Conservation (phyloP, 2,888 invertebrate species). For the Reticulitermes lucifugus region DNA sequence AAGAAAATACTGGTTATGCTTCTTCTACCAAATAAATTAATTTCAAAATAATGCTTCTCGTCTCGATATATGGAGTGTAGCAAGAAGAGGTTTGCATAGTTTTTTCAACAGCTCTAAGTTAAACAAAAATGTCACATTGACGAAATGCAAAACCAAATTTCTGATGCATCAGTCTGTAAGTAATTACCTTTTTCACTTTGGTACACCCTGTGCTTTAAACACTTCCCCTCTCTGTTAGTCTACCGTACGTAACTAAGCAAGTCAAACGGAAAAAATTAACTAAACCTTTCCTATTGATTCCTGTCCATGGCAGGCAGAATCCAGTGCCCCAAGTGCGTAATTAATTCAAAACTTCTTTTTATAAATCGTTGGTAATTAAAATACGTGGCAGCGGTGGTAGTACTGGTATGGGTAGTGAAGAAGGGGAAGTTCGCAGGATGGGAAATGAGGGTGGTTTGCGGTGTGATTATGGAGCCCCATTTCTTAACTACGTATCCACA, state of each 20-base stretch:
- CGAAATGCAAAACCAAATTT: too few relatives aligned
- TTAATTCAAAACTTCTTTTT: conserved; percentile 52
- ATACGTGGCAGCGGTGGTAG: conserved; percentile 41
- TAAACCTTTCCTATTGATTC: conserved; percentile 49
- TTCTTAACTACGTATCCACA: not conserved
- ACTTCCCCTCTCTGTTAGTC: not conserved
- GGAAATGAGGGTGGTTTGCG: not conserved
- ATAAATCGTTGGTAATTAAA: conserved; percentile 53
- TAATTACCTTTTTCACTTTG: conserved; percentile 4
- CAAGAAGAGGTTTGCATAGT: too few relatives aligned
- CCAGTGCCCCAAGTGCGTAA: conserved; percentile 44
- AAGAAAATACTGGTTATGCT: too few relatives aligned
- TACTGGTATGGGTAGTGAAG: not conserved
- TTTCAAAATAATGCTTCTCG: too few relatives aligned
- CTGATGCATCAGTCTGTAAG: too few relatives aligned
- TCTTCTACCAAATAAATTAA: too few relatives aligned
- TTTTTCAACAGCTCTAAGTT: too few relatives aligned
- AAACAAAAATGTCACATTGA: too few relatives aligned
- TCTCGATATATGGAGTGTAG: too few relatives aligned
- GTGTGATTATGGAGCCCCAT: conserved; percentile 36
- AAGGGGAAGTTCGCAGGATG: not conserved
- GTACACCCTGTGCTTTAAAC: conserved; percentile 14
- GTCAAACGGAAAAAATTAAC: conserved; percentile 39
- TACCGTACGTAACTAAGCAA: conserved; percentile 13
- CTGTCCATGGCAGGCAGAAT: conserved; percentile 45